Evolutionary conservation across 2,888 invertebrate genomes (phyloP).

Genomic region (Aethes cnicana): DNA sequence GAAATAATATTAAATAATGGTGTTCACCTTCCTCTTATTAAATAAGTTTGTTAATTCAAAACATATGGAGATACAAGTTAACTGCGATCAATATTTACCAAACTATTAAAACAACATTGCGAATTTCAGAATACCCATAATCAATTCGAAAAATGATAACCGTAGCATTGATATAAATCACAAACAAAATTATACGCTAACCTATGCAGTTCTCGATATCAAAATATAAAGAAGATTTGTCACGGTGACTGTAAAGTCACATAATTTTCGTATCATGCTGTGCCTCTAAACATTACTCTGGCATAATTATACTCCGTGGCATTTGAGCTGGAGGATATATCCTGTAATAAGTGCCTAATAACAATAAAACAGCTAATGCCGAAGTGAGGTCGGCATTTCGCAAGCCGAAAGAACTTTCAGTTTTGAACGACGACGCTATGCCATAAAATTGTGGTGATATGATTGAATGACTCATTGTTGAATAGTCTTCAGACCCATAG

Average conservation of each 20-base stretch:
- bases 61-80: too few relatives aligned
- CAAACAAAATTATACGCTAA: conserved; percentile 32
- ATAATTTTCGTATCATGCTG: conserved; percentile 38
- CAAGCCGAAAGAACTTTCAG: conserved; percentile 38
- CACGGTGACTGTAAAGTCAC: conserved; percentile 36
- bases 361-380: conserved; percentile 47
- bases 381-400: conserved; percentile 46
- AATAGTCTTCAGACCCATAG: too few relatives aligned
- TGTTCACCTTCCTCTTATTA: too few relatives aligned
- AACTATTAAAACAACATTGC: too few relatives aligned
- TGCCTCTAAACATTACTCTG: conserved; percentile 30
- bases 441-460: too few relatives aligned
- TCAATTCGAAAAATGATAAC: neutral
- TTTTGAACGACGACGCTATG: too few relatives aligned
- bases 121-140: neutral
- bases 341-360: conserved; percentile 52
- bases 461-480: too few relatives aligned
- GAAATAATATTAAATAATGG: too few relatives aligned
- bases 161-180: conserved; percentile 7
- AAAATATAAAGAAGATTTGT: conserved; percentile 38
- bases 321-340: conserved; percentile 49
- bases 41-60: too few relatives aligned
- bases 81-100: too few relatives aligned
- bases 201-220: conserved; percentile 36
- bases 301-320: conserved; percentile 41